Conservation (phyloP, 92 coral and sea anemone genomes). For the Paramuricea clavata region DNA sequence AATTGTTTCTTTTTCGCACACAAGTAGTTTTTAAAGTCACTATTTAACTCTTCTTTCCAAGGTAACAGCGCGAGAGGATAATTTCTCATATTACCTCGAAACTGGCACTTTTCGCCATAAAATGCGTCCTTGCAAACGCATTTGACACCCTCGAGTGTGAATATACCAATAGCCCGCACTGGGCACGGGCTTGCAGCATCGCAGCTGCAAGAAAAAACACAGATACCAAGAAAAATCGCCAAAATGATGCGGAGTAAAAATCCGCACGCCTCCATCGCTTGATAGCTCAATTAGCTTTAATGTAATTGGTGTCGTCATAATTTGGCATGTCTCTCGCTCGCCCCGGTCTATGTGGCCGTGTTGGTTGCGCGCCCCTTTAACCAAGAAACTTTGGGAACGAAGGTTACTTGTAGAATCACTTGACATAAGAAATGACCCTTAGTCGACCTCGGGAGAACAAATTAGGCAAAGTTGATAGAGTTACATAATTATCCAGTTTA, state of each 20-base stretch:
- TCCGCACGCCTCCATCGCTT: background rate
- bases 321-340: background rate
- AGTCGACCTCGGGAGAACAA: too few species aligned
- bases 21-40: too few species aligned
- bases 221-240: background rate
- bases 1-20: too few species aligned
- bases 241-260: background rate
- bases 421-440: too few species aligned
- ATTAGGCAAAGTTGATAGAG: too few species aligned
- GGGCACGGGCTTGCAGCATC: background rate
- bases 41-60: too few species aligned
- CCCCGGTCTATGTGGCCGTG: too few species aligned
- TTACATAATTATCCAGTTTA: too few species aligned
- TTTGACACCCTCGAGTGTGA: background rate
- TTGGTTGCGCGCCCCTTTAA: too few species aligned
- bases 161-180: background rate
- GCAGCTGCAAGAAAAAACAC: background rate
- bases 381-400: too few species aligned
- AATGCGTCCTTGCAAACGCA: background rate
- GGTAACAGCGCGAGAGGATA: too few species aligned
- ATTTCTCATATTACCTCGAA: background rate
- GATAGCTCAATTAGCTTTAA: background rate
- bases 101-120: background rate
- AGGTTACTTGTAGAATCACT: too few species aligned
- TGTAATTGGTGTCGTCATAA: background rate